Conservation (phyloP, 1,140 invertebrate species). For the Liolophura sinensis region DNA sequence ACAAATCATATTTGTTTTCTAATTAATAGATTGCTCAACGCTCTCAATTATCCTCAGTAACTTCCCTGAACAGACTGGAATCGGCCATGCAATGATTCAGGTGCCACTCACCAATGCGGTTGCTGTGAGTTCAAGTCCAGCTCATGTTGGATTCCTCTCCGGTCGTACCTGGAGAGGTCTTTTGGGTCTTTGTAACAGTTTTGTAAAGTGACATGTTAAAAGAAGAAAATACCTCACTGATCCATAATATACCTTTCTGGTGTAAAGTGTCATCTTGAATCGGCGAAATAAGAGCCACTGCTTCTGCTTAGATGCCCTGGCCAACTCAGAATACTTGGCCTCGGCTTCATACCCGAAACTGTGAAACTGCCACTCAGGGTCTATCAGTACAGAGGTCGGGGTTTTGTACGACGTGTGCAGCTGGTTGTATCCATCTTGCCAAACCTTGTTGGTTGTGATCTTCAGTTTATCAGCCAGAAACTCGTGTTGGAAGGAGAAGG, state of each 20-base stretch:
- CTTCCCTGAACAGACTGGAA: too few relatives aligned
- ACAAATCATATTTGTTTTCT: too few relatives aligned
- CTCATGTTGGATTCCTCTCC: too few relatives aligned
- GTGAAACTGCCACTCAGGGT: constrained; percentile 3
- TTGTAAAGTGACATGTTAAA: constrained; percentile 1
- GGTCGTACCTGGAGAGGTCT: too few relatives aligned
- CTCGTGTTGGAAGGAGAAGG: constrained; percentile 14
- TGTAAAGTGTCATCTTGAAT: constrained; percentile 15
- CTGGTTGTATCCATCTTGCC: not conserved
- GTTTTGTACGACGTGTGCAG: constrained; percentile 6
- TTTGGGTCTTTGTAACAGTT: too few relatives aligned
- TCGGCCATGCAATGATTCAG: too few relatives aligned
- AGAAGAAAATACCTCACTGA: not conserved
- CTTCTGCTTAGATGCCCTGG: constrained; percentile 6
- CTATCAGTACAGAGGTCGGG: constrained; percentile 13
- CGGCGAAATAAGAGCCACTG: constrained; percentile 10
- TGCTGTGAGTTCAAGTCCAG: too few relatives aligned
- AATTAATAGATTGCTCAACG: too few relatives aligned
- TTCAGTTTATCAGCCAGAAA: constrained; percentile 7
- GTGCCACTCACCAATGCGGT: too few relatives aligned
- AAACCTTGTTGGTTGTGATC: constrained; percentile 4
- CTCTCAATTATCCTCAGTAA: too few relatives aligned
- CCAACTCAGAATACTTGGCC: constrained; percentile 3
- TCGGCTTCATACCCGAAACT: constrained; percentile 14
- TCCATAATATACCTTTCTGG: constrained; percentile 10